Conservation (phyloP, 2,888 invertebrate species). For the Abrostola triplasia region DNA sequence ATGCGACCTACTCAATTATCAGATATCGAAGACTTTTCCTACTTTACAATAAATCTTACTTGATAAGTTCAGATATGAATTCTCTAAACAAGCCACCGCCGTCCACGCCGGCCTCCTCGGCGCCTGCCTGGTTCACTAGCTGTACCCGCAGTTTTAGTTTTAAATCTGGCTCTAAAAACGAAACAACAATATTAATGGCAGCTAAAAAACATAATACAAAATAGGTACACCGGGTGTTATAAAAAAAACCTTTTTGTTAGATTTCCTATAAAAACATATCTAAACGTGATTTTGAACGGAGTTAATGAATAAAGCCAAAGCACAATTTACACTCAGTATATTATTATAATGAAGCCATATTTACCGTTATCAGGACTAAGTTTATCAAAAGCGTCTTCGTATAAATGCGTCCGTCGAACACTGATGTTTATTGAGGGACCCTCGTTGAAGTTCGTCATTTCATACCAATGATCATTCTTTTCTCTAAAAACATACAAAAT, state of each 20-base stretch:
- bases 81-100: slow-evolving; percentile 99
- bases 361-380: slow-evolving; percentile 96
- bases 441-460: slow-evolving; percentile 91
- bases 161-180: slow-evolving; percentile 93
- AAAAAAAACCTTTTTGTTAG: too few species aligned
- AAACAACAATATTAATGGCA: background rate
- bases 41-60: slow-evolving; percentile 75
- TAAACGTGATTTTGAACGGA: too few species aligned
- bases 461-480: slow-evolving; percentile 92
- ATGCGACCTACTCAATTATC: too few species aligned
- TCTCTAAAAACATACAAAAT: slow-evolving; percentile 79
- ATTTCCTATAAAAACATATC: too few species aligned
- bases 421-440: slow-evolving; percentile 93
- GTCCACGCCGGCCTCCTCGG: slow-evolving; percentile 98
- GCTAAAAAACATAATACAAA: background rate
- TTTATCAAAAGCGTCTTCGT: slow-evolving; percentile 99
- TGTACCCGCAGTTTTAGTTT: slow-evolving; percentile 95
- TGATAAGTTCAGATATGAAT: slow-evolving; percentile 97
- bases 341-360: slow-evolving; percentile 31
- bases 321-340: background rate
- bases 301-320: too few species aligned
- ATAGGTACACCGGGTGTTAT: background rate
- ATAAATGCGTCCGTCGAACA: slow-evolving; percentile 96
- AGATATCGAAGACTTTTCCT: too few species aligned
- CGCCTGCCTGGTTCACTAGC: slow-evolving; percentile 95